phyloP scores from a whole-genome alignment of 1,140 invertebrate genomes.

The Paramacrobiotus metropolitanus region DNA sequence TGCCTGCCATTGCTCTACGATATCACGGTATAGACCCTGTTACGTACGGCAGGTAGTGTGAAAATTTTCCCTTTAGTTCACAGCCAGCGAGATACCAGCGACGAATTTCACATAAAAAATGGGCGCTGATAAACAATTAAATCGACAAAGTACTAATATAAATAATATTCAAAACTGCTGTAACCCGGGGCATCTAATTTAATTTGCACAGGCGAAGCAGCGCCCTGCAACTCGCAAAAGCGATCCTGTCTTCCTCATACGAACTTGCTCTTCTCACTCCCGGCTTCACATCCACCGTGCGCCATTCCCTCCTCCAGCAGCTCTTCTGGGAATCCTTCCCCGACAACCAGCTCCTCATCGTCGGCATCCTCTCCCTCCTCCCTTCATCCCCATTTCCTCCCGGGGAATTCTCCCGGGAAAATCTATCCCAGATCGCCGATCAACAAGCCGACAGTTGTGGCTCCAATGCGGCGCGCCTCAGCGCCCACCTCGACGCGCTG shows the following conservation, averaged over 20 bases:
- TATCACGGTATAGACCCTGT: too few relatives aligned
- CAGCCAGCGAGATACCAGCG: too few relatives aligned
- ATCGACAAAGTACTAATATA: neutral
- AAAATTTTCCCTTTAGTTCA: too few relatives aligned
- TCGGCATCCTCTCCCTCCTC: neutral
- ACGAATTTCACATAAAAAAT: too few relatives aligned
- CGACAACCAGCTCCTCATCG: neutral
- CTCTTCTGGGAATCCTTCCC: slow-evolving; percentile 1
- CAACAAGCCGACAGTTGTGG: neutral
- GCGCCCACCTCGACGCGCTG: too few relatives aligned
- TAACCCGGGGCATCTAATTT: neutral
- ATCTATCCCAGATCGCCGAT: neutral
- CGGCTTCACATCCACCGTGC: neutral
- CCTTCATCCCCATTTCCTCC: neutral
- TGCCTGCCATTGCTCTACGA: neutral
- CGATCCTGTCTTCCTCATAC: neutral
- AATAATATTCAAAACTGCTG: too few relatives aligned
- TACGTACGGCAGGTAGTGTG: too few relatives aligned
- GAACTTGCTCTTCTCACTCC: neutral
- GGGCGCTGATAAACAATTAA: neutral
- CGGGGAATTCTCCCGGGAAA: neutral
- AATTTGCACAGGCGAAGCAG: neutral
- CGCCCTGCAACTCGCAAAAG: neutral
- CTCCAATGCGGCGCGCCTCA: neutral
- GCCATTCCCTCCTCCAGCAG: neutral